A percentile compares a stretch with the other conserved stretches of the same genome.
Conservation (phyloP, 2,113 vertebrate genomes). For the Callocephalon fimbriatum region DNA sequence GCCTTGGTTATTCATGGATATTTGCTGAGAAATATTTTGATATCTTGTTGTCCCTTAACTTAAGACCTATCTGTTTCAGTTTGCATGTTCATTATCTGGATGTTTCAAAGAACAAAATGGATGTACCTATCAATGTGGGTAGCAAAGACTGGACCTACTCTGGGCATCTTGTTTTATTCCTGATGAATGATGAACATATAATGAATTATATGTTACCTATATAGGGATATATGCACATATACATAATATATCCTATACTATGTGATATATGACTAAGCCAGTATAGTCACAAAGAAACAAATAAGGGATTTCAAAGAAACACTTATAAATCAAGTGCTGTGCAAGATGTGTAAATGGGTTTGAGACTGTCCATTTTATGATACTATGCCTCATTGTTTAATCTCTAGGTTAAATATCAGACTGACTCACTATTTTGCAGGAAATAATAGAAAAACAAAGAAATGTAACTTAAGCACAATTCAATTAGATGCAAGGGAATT, state of each 20-base stretch:
- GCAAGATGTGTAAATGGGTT: not conserved
- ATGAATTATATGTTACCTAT: not conserved
- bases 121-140: not conserved
- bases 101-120: not conserved
- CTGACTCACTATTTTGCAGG: not conserved
- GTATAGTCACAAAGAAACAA: not conserved
- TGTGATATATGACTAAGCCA: not conserved
- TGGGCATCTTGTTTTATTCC: not conserved
- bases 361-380: not conserved
- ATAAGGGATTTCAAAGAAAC: not conserved
- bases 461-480: slow-evolving; percentile 71
- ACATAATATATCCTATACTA: not conserved
- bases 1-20: not conserved
- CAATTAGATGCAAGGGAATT: slow-evolving; percentile 69
- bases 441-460: slow-evolving; percentile 68
- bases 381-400: not conserved
- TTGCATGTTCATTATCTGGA: not conserved
- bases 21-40: not conserved
- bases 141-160: not conserved
- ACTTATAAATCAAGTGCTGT: not conserved
- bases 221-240: not conserved
- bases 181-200: not conserved
- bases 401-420: slow-evolving; percentile 28
- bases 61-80: not conserved
- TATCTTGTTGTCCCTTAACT: not conserved